Conservation (phyloP, 2,797 vertebrate genomes). For the Acanthis flammea region DNA sequence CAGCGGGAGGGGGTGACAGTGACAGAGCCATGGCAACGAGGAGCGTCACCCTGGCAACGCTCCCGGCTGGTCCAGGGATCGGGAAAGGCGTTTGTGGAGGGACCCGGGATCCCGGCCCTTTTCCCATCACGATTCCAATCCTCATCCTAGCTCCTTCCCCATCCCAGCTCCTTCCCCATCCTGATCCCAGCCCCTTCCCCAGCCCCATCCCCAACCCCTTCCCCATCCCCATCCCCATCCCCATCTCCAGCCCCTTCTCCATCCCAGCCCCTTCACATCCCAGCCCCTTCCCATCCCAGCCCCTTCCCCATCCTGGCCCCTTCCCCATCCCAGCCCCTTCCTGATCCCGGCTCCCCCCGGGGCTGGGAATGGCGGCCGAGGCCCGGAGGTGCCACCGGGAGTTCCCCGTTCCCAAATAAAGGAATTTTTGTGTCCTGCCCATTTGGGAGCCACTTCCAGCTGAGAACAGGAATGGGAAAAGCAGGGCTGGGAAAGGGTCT, state of each 20-base stretch:
- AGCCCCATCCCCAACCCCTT: too few relatives aligned
- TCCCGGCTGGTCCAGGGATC: background rate
- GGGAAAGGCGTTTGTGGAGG: rapidly evolving
- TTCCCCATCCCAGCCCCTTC: rapidly evolving
- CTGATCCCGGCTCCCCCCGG: rapidly evolving
- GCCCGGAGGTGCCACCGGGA: background rate
- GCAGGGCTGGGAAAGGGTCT: background rate
- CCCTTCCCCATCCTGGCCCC: rapidly evolving
- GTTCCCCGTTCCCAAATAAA: background rate
- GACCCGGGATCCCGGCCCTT: background rate
- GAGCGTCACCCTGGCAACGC: background rate
- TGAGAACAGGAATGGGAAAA: background rate
- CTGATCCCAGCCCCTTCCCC: rapidly evolving
- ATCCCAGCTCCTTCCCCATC: too few relatives aligned
- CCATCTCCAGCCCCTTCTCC: rapidly evolving
- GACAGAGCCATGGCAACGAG: background rate
- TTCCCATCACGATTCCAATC: too few relatives aligned
- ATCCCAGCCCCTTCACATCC: rapidly evolving
- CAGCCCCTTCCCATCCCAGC: rapidly evolving
- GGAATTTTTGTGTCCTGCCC: background rate
- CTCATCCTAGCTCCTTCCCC: rapidly evolving
- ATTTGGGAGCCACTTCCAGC: background rate
- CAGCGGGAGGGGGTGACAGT: background rate
- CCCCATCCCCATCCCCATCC: rapidly evolving
- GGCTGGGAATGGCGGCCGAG: background rate